phyloP scores from a whole-genome alignment of 2,113 vertebrate species.

The Syngnathoides biaculeatus region DNA sequence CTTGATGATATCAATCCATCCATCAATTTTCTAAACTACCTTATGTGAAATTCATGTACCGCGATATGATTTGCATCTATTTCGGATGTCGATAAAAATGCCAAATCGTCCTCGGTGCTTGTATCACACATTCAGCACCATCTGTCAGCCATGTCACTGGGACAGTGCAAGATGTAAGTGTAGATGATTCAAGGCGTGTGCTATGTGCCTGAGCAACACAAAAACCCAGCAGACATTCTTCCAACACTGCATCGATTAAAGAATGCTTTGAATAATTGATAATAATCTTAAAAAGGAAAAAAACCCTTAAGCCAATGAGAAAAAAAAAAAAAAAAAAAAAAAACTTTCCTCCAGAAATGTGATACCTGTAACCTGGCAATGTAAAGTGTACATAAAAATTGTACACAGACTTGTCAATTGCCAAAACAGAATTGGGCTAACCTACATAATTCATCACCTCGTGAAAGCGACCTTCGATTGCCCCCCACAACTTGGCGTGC shows the following conservation, averaged over 20 bases:
- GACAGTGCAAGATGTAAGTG: constrained; percentile 62
- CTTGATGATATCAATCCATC: neutral
- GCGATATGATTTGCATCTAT: neutral
- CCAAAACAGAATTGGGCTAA: too few species aligned
- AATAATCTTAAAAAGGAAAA: neutral
- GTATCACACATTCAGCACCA: constrained; percentile 60
- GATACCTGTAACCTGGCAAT: too few species aligned
- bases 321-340: too few species aligned
- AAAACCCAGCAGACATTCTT: constrained; percentile 17
- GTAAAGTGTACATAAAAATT: too few species aligned
- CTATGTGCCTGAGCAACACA: constrained; percentile 32
- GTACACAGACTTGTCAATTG: too few species aligned
- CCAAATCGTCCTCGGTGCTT: constrained; percentile 43
- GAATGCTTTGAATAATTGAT: neutral
- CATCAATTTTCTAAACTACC: too few species aligned
- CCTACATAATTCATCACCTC: too few species aligned
- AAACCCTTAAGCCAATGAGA: neutral
- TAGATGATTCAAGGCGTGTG: constrained; percentile 61
- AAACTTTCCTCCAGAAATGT: neutral
- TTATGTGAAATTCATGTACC: neutral
- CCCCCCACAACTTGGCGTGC: too few species aligned
- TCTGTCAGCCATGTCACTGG: constrained; percentile 61
- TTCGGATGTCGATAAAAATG: neutral
- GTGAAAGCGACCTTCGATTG: too few species aligned
- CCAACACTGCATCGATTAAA: constrained; percentile 7